Conservation (phyloP, 2,113 vertebrate species). For the Leiothrix lutea region DNA sequence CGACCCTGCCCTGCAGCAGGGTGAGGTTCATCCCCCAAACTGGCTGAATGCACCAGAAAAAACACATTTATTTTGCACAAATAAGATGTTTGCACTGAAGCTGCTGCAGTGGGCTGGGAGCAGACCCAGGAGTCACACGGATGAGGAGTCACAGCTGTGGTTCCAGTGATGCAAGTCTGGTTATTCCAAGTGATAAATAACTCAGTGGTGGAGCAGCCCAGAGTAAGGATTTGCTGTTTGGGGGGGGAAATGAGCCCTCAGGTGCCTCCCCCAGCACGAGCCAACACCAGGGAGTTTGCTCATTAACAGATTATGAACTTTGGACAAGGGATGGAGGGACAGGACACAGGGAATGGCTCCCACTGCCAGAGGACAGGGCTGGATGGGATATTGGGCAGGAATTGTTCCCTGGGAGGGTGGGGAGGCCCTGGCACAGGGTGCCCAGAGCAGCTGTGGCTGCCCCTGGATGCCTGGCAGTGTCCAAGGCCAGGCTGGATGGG, state of each 20-base stretch:
- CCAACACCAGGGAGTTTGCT: fast-evolving
- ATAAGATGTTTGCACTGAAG: fast-evolving
- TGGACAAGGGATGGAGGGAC: background rate
- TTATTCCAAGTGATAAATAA: background rate
- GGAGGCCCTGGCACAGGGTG: background rate
- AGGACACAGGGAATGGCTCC: background rate
- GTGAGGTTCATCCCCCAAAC: fast-evolving
- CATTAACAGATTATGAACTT: background rate
- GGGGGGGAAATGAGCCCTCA: background rate
- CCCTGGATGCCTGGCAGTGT: background rate
- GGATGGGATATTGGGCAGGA: background rate
- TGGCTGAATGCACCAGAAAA: background rate
- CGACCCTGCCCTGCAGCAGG: background rate
- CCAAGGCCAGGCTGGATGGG: fast-evolving
- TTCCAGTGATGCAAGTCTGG: fast-evolving
- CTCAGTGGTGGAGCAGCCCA: fast-evolving
- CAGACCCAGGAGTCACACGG: background rate
- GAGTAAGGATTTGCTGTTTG: fast-evolving
- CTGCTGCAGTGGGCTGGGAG: background rate
- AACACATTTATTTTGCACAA: background rate
- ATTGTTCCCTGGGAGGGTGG: background rate
- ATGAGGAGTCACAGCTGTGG: background rate
- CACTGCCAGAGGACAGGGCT: background rate
- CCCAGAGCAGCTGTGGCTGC: background rate
- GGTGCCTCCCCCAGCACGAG: fast-evolving